Evolutionary conservation across 2,888 invertebrate genomes (phyloP).

Genomic region (Epinotia ramella): DNA sequence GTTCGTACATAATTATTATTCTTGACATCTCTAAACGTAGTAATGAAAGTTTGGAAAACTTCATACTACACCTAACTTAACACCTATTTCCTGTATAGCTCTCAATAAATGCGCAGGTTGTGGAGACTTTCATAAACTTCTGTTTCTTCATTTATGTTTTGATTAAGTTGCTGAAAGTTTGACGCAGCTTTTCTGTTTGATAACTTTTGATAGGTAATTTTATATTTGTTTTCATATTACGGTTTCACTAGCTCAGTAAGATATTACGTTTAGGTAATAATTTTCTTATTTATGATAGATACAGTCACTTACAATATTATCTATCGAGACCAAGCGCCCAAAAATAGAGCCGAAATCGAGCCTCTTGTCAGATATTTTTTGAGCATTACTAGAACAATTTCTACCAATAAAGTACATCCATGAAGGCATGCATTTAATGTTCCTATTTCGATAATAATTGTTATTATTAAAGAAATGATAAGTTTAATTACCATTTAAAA

Average conservation of each 20-base stretch:
- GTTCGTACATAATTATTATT: too few species aligned
- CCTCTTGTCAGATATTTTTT: too few species aligned
- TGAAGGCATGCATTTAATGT: too few species aligned
- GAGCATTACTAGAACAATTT: too few species aligned
- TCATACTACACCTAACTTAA: background rate
- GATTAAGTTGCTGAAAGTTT: conserved; percentile 32
- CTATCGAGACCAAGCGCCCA: too few species aligned
- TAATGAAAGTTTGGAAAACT: background rate
- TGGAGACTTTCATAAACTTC: conserved; percentile 8
- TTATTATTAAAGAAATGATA: too few species aligned
- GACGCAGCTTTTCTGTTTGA: conserved; percentile 32
- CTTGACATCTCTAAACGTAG: background rate
- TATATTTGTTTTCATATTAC: conserved; percentile 1
- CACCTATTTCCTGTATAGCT: background rate
- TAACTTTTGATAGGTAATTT: conserved; percentile 44
- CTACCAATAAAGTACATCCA: too few species aligned
- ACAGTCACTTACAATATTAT: too few species aligned
- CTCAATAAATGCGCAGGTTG: conserved; percentile 10
- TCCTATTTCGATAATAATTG: too few species aligned
- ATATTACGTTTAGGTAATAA: background rate
- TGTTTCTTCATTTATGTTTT: conserved; percentile 38
- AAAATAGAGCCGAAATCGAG: too few species aligned
- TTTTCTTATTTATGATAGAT: background rate
- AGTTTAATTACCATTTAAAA: too few species aligned
- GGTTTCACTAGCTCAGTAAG: background rate